Percentiles rank a stretch among this genome's conserved stretches.
Conservation (phyloP, 1,140 invertebrate genomes). For the Brachionus rotundiformis region DNA sequence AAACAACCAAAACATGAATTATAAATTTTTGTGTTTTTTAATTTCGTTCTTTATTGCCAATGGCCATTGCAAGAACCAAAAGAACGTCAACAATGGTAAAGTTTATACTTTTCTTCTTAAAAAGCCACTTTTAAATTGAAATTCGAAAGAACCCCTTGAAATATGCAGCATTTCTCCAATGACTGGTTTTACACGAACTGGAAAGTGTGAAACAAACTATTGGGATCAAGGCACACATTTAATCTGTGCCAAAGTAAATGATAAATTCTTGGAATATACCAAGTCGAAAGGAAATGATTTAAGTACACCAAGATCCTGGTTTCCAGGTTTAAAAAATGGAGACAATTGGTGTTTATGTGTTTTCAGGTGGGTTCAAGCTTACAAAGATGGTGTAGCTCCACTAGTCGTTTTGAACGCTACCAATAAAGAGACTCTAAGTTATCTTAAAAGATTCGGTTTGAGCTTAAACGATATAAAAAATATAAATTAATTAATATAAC, state of each 20-base stretch:
- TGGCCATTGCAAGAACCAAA: neutral
- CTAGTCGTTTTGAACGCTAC: constrained; percentile 11
- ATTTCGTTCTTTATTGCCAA: neutral
- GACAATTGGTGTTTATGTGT: constrained; percentile 51
- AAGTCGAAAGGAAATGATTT: constrained; percentile 48
- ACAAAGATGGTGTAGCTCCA: constrained; percentile 24
- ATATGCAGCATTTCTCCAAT: constrained; percentile 14
- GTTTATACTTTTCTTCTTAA: neutral
- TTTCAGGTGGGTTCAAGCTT: constrained; percentile 41
- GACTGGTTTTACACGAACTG: constrained; percentile 43
- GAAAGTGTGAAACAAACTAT: constrained; percentile 16
- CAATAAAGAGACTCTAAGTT: constrained; percentile 1
- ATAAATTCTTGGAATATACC: constrained; percentile 48
- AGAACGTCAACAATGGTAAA: neutral
- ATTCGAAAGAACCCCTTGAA: constrained; percentile 1
- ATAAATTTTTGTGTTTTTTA: neutral
- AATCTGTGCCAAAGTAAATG: constrained; percentile 27
- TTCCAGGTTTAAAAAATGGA: constrained; percentile 42
- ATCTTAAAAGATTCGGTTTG: neutral
- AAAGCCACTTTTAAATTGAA: neutral
- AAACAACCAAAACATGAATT: neutral
- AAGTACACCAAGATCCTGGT: neutral
- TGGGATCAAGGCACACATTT: constrained; percentile 32
- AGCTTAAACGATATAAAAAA: neutral
- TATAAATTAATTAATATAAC: too few relatives aligned